Evolutionary conservation across 2,888 invertebrate genomes (phyloP), one percentile per base, ranked within the genome.

Genomic region (Sinohyriopsis cumingii): DNA sequence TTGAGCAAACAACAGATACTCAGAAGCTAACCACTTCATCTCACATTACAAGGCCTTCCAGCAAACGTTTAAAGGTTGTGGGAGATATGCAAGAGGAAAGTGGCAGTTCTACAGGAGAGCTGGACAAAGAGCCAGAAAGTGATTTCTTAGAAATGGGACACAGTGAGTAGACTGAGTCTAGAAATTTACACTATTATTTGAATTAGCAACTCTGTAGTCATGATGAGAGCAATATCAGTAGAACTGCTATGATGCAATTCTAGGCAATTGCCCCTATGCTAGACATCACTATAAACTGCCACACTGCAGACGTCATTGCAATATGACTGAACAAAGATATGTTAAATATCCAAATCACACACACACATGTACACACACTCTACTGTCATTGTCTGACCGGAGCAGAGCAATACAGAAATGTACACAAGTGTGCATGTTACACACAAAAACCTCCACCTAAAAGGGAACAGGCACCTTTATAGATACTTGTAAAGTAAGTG

Each of bases 1-100:
- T 93, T 66, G 86, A 88, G 66, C 86, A 89, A 66, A 75, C 78
- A 59, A 71, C 78, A 22, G 82, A 76, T 65, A 54, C 68, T 59
- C 55, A 63, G 71, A 75, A 56, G 66, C 66, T 33, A 69, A 56
- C 54, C 70, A 59, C 73, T 12, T 59, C 64, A 18, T 63, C 73
- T 15, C 69, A 71, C 55, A 73, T 76, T 12, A 73, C 76, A 66
- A 73, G 80, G 57, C 79, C 77, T 9, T 69, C 79, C 5, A 45
- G 79, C 28, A 80, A 78, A 56, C 67, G 77, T 45, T 67, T 81
- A 55, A 73, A 76, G 24, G 72, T 76, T 7, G 75, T 82, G 0
- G 80, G 83, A 9, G 45, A 45, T 15, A 45, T 15, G 45, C 12
- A 15, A 15, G 83, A 84, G 22, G 84, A 83, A 56, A 86, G 85